Conservation (phyloP, 1,140 invertebrate genomes). For the Cataglyphis hispanica region DNA sequence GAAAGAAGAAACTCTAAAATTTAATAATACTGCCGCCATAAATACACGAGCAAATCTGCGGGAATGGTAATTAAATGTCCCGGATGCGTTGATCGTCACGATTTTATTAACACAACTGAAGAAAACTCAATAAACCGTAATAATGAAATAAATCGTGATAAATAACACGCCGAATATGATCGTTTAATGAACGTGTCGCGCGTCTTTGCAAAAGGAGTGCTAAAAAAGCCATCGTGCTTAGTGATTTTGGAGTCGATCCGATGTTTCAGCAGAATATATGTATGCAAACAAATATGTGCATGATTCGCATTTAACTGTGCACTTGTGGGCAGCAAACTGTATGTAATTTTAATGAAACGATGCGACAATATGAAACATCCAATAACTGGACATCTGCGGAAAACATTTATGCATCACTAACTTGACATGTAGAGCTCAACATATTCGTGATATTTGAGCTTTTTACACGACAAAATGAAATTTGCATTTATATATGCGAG, state of each 20-base stretch:
- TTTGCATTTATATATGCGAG: slow-evolving; percentile 42
- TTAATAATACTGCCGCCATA: slow-evolving; percentile 52
- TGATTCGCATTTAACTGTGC: slow-evolving; percentile 32
- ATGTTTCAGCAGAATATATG: not conserved
- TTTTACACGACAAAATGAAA: slow-evolving; percentile 30
- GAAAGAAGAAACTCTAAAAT: slow-evolving; percentile 57
- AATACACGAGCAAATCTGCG: slow-evolving; percentile 43
- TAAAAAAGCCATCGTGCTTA: slow-evolving; percentile 47
- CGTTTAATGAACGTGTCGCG: slow-evolving; percentile 71
- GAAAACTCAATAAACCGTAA: slow-evolving; percentile 42
- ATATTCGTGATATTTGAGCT: slow-evolving; percentile 25
- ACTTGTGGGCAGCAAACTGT: slow-evolving; percentile 48
- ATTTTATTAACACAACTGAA: slow-evolving; percentile 58
- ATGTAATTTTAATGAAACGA: slow-evolving; percentile 61
- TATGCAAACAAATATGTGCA: slow-evolving; percentile 27
- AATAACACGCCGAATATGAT: slow-evolving; percentile 41
- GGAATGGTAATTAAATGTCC: slow-evolving; percentile 51
- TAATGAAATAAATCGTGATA: slow-evolving; percentile 49
- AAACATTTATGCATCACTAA: slow-evolving; percentile 54
- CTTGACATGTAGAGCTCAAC: slow-evolving; percentile 28
- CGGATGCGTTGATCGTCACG: slow-evolving; percentile 54
- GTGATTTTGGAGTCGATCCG: slow-evolving; percentile 11
- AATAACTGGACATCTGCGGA: slow-evolving; percentile 55
- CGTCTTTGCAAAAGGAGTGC: slow-evolving; percentile 66
- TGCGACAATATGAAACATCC: slow-evolving; percentile 50